A percentile compares a stretch with the other conserved stretches of the same genome.
These are phyloP conservation scores for Calameuta filiformis DNA, from an alignment of 2,888 invertebrate genomes.

Conservation along the genomic window DNA sequence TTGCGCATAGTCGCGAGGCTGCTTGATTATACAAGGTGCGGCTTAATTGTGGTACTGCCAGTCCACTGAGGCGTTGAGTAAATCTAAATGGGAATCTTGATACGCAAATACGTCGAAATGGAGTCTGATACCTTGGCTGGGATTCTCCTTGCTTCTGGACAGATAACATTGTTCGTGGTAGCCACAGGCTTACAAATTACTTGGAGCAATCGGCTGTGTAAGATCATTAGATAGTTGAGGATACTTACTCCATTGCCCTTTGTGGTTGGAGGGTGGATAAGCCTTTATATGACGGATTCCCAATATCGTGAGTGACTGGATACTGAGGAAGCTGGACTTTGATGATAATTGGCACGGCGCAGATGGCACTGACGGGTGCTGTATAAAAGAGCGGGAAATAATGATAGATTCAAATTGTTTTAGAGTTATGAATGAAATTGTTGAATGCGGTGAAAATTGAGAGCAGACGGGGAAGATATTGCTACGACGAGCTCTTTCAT, in stretches of 20 bases:
- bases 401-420: background rate
- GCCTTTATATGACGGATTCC: background rate
- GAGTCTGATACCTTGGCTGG: background rate
- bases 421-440: background rate
- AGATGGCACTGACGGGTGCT: background rate
- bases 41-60: background rate
- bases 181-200: background rate
- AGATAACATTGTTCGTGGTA: background rate
- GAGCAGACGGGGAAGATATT: background rate
- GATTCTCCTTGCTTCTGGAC: background rate
- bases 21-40: background rate
- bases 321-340: background rate
- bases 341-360: background rate
- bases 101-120: background rate
- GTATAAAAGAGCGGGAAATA: background rate
- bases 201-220: background rate
- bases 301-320: background rate
- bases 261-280: background rate
- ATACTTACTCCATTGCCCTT: background rate
- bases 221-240: background rate
- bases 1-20: background rate
- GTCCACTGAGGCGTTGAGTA: background rate
- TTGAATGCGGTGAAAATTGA: background rate
- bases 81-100: constrained; percentile 6
- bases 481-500: background rate